Percentiles rank a stretch among this genome's conserved stretches.
Conservation (phyloP, 2,888 invertebrate species). For the Agrochola lota region DNA sequence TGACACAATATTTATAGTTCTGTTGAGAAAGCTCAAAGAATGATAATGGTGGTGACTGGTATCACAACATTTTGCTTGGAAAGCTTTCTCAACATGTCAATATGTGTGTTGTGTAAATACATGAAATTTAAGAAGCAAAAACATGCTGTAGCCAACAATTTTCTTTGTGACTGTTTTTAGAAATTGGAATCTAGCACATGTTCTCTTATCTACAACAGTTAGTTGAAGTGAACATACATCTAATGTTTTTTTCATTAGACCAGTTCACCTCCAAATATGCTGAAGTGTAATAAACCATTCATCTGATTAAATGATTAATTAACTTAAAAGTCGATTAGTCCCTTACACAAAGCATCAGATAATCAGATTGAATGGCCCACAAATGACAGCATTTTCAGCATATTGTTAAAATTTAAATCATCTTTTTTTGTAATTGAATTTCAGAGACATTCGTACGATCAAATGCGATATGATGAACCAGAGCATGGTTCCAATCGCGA, state of each 20-base stretch:
- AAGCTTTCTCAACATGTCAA: constrained; percentile 27
- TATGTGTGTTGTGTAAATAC: constrained; percentile 10
- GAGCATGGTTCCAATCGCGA: constrained; percentile 63
- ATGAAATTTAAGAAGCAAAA: constrained; percentile 42
- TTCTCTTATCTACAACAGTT: constrained; percentile 25
- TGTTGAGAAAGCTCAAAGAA: constrained; percentile 30
- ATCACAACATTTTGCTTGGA: constrained; percentile 7
- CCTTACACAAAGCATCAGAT: constrained; percentile 20
- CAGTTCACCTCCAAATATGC: constrained; percentile 43
- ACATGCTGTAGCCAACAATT: constrained; percentile 23
- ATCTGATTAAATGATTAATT: constrained; percentile 50
- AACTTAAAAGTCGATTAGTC: constrained; percentile 36
- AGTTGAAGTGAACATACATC: constrained; percentile 34
- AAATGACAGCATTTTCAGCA: constrained; percentile 41
- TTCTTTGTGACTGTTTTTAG: constrained; percentile 34
- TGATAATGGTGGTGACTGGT: constrained; percentile 5
- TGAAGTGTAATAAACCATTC: constrained; percentile 43
- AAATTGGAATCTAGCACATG: constrained; percentile 45
- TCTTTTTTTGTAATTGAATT: constrained; percentile 73
- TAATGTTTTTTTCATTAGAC: constrained; percentile 50
- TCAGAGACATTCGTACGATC: constrained; percentile 78
- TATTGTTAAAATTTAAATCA: constrained; percentile 51
- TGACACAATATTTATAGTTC: constrained; percentile 22
- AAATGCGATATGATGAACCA: constrained; percentile 57
- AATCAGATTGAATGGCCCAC: constrained; percentile 38